These are phyloP conservation scores for Pteria penguin DNA, from an alignment of 2,888 invertebrate genomes.

Conservation along the genomic window DNA sequence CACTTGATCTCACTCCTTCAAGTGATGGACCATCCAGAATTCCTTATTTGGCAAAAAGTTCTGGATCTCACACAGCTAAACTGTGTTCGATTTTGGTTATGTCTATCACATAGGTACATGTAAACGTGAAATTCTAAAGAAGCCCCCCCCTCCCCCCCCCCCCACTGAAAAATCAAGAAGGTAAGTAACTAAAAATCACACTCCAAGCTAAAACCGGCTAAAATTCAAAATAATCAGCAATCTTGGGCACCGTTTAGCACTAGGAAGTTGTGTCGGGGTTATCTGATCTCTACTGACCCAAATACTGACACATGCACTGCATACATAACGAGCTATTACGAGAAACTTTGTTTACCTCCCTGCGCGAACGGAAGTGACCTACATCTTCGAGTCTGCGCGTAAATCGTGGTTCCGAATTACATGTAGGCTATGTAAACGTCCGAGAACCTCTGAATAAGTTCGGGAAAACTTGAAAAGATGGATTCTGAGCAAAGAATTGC, in stretches of 20 bases:
- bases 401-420: neutral
- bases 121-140: neutral
- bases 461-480: neutral
- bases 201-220: neutral
- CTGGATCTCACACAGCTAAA: no score
- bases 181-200: neutral
- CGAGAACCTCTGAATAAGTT: neutral
- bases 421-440: neutral
- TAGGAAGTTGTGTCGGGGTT: neutral
- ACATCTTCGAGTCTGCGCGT: neutral
- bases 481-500: neutral
- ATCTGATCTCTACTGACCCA: neutral
- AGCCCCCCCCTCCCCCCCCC: neutral
- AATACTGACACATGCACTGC: neutral
- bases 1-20: no score
- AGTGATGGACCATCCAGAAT: no score
- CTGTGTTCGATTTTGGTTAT: no score
- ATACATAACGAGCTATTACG: neutral
- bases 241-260: neutral
- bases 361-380: neutral
- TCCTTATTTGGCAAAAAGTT: no score
- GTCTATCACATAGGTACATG: neutral
- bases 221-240: neutral
- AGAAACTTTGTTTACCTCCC: neutral
- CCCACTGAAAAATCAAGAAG: neutral